Evolutionary conservation across 2,888 invertebrate species (phyloP).

Genomic region (Sarcophaga rosellei): DNA sequence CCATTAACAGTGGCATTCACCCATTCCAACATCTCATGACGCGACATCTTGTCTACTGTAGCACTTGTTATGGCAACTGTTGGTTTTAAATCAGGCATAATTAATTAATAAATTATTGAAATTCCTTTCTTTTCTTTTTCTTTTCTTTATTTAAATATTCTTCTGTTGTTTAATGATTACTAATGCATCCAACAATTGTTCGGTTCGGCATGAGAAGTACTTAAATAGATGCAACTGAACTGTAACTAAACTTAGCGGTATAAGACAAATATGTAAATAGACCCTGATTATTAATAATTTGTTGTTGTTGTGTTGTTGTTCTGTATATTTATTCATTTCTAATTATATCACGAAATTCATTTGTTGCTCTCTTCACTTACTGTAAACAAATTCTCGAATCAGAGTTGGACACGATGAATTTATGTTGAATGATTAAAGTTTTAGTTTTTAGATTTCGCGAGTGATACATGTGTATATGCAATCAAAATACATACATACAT

Average conservation of each 20-base stretch:
- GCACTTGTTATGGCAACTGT: constrained; percentile 73
- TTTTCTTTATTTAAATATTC: constrained; percentile 8
- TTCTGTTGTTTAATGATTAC: constrained; percentile 9
- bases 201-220: neutral
- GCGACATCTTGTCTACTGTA: constrained; percentile 93
- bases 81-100: constrained; percentile 72
- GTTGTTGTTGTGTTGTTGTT: constrained; percentile 6
- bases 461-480: too few species aligned
- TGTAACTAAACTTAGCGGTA: constrained; percentile 32
- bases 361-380: too few species aligned
- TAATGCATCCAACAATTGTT: neutral
- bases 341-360: too few species aligned
- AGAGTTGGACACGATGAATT: too few species aligned
- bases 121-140: neutral
- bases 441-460: too few species aligned
- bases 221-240: neutral
- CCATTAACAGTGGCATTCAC: constrained; percentile 97
- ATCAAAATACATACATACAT: too few species aligned
- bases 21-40: constrained; percentile 99
- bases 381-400: too few species aligned
- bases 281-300: constrained; percentile 23
- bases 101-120: constrained; percentile 18
- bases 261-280: neutral
- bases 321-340: too few species aligned
- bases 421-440: too few species aligned